Percentiles rank a stretch among this genome's conserved stretches.
These are phyloP conservation scores for Tiliacea aurago DNA, from an alignment of 2,888 invertebrate species.

Conservation along the genomic window DNA sequence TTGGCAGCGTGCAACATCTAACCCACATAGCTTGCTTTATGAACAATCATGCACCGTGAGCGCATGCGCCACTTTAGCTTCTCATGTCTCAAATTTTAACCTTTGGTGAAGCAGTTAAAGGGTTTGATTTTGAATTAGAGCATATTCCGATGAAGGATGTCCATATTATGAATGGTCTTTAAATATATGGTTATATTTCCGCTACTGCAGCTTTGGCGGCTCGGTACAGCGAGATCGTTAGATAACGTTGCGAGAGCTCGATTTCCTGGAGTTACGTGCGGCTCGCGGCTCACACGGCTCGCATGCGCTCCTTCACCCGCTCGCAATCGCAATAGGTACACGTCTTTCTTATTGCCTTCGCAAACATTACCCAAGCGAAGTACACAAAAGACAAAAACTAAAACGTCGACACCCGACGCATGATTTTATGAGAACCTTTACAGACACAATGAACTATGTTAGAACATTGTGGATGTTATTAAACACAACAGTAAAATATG, in stretches of 20 bases:
- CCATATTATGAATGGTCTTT: not conserved
- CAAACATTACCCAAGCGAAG: constrained; percentile 72
- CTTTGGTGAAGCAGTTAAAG: not conserved
- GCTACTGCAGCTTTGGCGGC: constrained; percentile 5
- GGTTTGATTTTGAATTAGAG: not conserved
- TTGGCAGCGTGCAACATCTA: constrained; percentile 67
- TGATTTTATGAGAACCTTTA: constrained; percentile 41
- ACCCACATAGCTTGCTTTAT: constrained; percentile 71
- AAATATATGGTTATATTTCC: constrained; percentile 8
- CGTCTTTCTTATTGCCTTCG: constrained; percentile 69
- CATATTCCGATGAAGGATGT: not conserved
- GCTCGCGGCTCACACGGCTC: constrained; percentile 63
- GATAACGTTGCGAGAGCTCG: constrained; percentile 80
- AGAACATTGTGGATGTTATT: constrained; percentile 3
- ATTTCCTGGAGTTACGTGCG: constrained; percentile 85
- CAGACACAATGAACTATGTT: constrained; percentile 9
- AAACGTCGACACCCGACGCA: constrained; percentile 10
- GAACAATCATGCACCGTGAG: constrained; percentile 56
- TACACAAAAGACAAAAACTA: constrained; percentile 62
- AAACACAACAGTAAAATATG: constrained; percentile 2
- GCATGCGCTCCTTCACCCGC: constrained; percentile 68
- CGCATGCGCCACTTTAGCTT: not conserved
- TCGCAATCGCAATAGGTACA: constrained; percentile 59
- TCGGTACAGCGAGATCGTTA: constrained; percentile 70
- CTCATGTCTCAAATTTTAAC: not conserved